Base-by-base conservation (phyloP, 2,113 vertebrate genomes). In the Malurus cyaneus region DNA sequence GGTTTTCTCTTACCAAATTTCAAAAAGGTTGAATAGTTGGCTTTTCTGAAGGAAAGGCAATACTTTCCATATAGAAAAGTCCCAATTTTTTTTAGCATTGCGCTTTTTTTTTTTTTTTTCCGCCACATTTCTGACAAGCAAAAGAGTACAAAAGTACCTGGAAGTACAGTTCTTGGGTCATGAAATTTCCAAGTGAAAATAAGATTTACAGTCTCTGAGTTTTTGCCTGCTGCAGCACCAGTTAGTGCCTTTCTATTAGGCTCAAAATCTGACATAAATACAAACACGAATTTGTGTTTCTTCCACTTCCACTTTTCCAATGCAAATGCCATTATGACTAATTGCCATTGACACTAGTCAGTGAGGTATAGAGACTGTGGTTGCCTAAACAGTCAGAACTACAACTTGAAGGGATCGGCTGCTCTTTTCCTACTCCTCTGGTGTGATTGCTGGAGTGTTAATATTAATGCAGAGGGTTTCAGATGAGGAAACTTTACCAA, bases 21-120 rank as follows among this genome's bases (percentile, higher is more conserved):
- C 84, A 82, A 89, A 96, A 95, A 92, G 53, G n/a, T 95, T 96
- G 89, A 95, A 96, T 94, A 96, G 61, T 89, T 96, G 93, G 94
- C 89, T 87, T 92, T 95, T 94, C 62, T 80, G 66, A 92, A 84
- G 73, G 94, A 82, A 95, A 95, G 50, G 39, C 90, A 95, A 92
- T 95, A 95, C 66, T 94, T 96, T 95, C 91, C 83, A 23, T 88
- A 80, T 39, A 64, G 62, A 86, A 94, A 90, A 73, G 15, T 24
- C 14, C 46, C 14, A 1, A 5, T 36, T 74, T 42, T 88, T 69
- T 82, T 57, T 64, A 94, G 26, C 12, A 47, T 18, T 61, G 18
- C 12, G 26, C 76, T 39, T 39, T 39, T 36, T 36, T 36, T 39
- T 66, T 89, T 65, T 50, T 42, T 56, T 52, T 21, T 29, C 59